A percentile compares a stretch with the other conserved stretches of the same genome.
Conservation (phyloP, 2,888 invertebrate species). For the Pterostichus niger region DNA sequence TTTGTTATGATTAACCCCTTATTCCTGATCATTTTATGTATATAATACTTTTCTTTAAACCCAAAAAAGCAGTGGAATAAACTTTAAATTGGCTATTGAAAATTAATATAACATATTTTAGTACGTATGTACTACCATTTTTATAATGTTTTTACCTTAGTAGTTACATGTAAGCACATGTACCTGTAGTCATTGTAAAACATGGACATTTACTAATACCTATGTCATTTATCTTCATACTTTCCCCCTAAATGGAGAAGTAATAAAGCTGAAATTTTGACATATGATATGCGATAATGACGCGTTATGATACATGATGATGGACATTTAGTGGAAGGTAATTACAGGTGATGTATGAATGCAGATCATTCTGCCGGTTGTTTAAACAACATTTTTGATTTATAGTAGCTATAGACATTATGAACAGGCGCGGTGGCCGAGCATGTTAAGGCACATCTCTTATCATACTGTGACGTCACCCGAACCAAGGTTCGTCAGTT, state of each 20-base stretch:
- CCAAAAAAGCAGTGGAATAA: too few relatives aligned
- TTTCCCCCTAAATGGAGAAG: constrained; percentile 22
- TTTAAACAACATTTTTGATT: constrained; percentile 32
- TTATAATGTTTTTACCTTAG: too few relatives aligned
- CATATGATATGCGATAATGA: constrained; percentile 37
- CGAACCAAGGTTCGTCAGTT: too few relatives aligned
- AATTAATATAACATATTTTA: too few relatives aligned
- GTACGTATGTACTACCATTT: too few relatives aligned
- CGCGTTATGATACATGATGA: constrained; percentile 26
- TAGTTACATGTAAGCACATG: not conserved
- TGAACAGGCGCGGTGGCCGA: too few relatives aligned
- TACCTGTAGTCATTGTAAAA: constrained; percentile 12
- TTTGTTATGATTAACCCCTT: too few relatives aligned
- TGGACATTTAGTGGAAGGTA: constrained; percentile 37
- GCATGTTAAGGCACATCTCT: too few relatives aligned
- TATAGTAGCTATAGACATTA: not conserved
- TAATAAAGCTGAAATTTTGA: constrained; percentile 46
- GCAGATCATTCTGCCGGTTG: constrained; percentile 17
- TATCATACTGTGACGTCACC: too few relatives aligned
- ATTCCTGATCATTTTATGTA: too few relatives aligned
- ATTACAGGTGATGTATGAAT: constrained; percentile 43
- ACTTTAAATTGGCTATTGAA: too few relatives aligned
- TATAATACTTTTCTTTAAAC: too few relatives aligned
- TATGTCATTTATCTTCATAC: constrained; percentile 38
- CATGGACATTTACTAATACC: constrained; percentile 8